Conservation (phyloP, 2,113 vertebrate genomes). For the Istiophorus platypterus region DNA sequence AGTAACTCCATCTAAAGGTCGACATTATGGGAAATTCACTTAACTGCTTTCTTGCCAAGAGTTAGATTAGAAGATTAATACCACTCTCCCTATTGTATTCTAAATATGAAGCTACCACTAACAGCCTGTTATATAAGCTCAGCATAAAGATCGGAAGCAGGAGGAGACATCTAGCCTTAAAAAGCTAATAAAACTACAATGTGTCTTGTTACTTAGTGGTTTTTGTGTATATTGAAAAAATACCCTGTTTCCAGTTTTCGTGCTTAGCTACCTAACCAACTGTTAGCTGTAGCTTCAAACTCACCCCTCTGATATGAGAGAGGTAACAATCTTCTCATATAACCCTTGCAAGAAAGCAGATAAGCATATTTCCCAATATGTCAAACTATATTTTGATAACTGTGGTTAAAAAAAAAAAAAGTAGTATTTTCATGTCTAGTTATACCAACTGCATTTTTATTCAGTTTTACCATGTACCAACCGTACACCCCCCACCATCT, state of each 20-base stretch:
- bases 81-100: neutral
- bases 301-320: neutral
- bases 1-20: neutral
- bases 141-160: neutral
- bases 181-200: neutral
- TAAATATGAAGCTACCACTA: neutral
- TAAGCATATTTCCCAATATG: neutral
- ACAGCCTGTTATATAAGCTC: neutral
- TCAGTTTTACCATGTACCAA: constrained; percentile 85
- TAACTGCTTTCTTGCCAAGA: constrained; percentile 1
- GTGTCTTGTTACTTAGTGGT: neutral
- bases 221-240: neutral
- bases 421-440: constrained; percentile 5
- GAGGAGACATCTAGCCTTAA: neutral
- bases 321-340: neutral
- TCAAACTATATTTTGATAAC: neutral
- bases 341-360: neutral
- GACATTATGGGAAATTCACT: neutral
- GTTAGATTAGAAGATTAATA: neutral
- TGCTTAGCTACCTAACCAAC: neutral
- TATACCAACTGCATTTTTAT: constrained; percentile 72
- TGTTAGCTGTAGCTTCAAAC: no score
- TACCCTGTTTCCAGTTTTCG: no score
- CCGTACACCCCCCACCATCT: constrained; percentile 78
- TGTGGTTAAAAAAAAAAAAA: neutral